These are phyloP conservation scores for Drosophila diplacantha DNA, from an alignment of 2,888 invertebrate species.

Conservation along the genomic window DNA sequence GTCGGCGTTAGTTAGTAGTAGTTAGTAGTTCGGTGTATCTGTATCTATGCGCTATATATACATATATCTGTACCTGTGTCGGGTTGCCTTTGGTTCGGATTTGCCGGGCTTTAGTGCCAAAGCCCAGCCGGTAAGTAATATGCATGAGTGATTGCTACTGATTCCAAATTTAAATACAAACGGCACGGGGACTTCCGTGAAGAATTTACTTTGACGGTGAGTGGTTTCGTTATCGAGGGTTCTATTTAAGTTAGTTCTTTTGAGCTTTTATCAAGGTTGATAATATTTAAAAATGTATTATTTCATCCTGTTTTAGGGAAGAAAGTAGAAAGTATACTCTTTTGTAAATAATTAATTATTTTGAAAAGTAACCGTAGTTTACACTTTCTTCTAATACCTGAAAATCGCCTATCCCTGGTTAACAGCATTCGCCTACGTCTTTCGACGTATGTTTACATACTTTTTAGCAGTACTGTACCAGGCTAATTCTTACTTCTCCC, in stretches of 20 bases:
- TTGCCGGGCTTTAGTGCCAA: conserved; percentile 27
- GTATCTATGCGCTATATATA: not conserved
- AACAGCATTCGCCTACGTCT: not conserved
- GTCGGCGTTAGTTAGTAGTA: conserved; percentile 38
- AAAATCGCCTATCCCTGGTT: not conserved
- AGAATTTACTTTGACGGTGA: conserved; percentile 9
- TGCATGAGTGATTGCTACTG: conserved; percentile 24
- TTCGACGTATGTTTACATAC: conserved; percentile 37
- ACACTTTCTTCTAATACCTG: not conserved
- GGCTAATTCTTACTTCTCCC: conserved; percentile 28
- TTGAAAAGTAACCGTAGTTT: not conserved
- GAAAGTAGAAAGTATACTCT: not conserved
- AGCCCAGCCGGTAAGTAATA: conserved; percentile 31
- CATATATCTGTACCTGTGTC: conserved; percentile 1
- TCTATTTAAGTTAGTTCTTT: not conserved
- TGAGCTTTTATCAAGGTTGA: too few relatives aligned
- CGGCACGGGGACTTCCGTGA: conserved; percentile 10
- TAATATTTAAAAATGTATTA: not conserved
- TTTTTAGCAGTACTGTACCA: conserved; percentile 43
- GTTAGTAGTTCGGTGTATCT: conserved; percentile 32
- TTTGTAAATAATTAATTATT: not conserved
- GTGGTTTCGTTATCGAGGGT: conserved; percentile 1
- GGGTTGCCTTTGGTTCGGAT: conserved; percentile 11
- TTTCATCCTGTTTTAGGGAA: not conserved
- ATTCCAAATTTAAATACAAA: conserved; percentile 12